A percentile compares a stretch with the other conserved stretches of the same genome.
Evolutionary conservation across 2,888 invertebrate genomes (phyloP).

Genomic region (Hipparchia semele): DNA sequence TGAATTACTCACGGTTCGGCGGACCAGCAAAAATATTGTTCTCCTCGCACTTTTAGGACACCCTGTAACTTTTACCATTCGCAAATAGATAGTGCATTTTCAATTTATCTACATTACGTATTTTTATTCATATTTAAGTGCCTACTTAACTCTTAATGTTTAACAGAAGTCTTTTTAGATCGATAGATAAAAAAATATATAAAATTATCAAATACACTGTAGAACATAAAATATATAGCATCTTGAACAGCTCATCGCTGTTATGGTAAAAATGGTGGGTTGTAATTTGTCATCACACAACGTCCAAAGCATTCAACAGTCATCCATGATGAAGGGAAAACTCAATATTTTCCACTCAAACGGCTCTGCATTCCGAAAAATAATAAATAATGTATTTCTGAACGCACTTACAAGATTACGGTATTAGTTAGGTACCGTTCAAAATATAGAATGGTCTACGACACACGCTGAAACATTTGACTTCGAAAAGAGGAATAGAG

Average conservation of each 20-base stretch:
- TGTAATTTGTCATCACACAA: constrained; percentile 3
- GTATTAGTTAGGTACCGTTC: constrained; percentile 63
- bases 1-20: constrained; percentile 80
- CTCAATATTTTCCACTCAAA: constrained; percentile 76
- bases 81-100: constrained; percentile 17
- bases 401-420: constrained; percentile 81
- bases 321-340: constrained; percentile 69
- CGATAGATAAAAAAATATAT: too few relatives aligned
- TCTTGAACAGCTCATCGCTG: background rate
- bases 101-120: background rate
- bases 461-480: background rate
- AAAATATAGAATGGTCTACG: constrained; percentile 4
- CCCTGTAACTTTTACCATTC: constrained; percentile 41
- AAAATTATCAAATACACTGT: too few relatives aligned
- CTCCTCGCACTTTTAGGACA: constrained; percentile 68
- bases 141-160: too few relatives aligned
- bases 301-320: constrained; percentile 41
- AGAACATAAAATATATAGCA: background rate
- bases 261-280: background rate
- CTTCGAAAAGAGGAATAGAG: background rate
- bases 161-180: too few relatives aligned
- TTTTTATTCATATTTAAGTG: background rate
- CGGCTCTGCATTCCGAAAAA: constrained; percentile 57
- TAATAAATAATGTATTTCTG: constrained; percentile 75
- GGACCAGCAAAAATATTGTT: constrained; percentile 80